Evolutionary conservation across 2,797 vertebrate genomes (phyloP).

Genomic region (Poeciliopsis gracilis): DNA sequence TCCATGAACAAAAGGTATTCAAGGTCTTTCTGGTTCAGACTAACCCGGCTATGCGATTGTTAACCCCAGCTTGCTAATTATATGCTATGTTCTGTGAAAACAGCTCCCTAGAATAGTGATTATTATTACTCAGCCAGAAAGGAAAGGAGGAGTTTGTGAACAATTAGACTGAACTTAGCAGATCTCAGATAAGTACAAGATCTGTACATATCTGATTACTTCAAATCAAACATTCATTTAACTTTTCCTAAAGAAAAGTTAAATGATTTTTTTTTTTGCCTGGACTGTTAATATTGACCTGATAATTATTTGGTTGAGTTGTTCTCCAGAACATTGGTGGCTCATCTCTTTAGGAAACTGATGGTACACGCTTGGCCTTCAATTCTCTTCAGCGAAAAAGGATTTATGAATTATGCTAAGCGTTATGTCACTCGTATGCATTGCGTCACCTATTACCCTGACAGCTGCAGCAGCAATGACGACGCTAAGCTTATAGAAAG

Average conservation of each 20-base stretch:
- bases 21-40: not conserved
- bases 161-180: not conserved
- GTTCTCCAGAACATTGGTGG: not conserved
- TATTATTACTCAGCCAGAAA: not conserved
- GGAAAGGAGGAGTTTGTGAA: not conserved
- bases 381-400: not conserved
- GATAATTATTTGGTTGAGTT: not conserved
- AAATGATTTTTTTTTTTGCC: not conserved
- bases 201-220: not conserved
- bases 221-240: not conserved
- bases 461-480: not conserved
- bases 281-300: not conserved
- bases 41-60: not conserved
- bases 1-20: not conserved
- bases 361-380: not conserved
- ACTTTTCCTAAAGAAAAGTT: too few species aligned
- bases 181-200: not conserved
- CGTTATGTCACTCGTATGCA: constrained; percentile 1
- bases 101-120: not conserved
- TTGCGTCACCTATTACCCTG: not conserved
- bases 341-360: not conserved
- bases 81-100: not conserved
- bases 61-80: not conserved
- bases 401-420: constrained; percentile 1
- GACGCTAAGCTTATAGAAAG: not conserved